phyloP scores from a whole-genome alignment of 2,888 invertebrate species.

The Therioaphis trifolii region DNA sequence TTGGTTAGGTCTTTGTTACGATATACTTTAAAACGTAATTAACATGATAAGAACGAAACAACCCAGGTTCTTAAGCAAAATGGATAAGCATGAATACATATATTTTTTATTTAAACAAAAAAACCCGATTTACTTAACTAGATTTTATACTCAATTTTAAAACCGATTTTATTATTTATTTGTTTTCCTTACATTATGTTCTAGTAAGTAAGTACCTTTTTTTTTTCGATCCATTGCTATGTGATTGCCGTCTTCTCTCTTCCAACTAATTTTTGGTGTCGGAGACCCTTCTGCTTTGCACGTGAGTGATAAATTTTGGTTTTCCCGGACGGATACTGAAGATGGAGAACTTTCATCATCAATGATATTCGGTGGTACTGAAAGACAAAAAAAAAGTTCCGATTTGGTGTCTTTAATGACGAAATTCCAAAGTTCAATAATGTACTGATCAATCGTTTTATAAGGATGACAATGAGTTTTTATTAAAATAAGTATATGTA shows the following conservation, averaged over 20 bases:
- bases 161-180: neutral
- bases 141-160: too few relatives aligned
- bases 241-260: constrained; percentile 88
- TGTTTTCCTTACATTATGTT: neutral
- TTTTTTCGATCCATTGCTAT: constrained; percentile 86
- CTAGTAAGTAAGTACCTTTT: constrained; percentile 76
- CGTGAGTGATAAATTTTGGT: constrained; percentile 91
- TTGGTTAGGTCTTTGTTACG: neutral
- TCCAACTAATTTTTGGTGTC: constrained; percentile 92
- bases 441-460: too few relatives aligned
- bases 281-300: constrained; percentile 94
- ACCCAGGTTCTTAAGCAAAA: too few relatives aligned
- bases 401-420: too few relatives aligned
- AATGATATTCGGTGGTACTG: constrained; percentile 94
- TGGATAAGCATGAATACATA: too few relatives aligned
- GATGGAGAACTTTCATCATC: constrained; percentile 92
- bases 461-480: too few relatives aligned
- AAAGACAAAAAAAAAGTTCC: constrained; percentile 61
- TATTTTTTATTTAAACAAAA: too few relatives aligned
- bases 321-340: constrained; percentile 90
- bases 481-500: too few relatives aligned
- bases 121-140: too few relatives aligned
- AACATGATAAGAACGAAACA: neutral
- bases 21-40: neutral
- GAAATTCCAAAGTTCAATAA: too few relatives aligned